Base-by-base conservation (phyloP, 2,888 invertebrate genomes). In the Thalpophila matura region DNA sequence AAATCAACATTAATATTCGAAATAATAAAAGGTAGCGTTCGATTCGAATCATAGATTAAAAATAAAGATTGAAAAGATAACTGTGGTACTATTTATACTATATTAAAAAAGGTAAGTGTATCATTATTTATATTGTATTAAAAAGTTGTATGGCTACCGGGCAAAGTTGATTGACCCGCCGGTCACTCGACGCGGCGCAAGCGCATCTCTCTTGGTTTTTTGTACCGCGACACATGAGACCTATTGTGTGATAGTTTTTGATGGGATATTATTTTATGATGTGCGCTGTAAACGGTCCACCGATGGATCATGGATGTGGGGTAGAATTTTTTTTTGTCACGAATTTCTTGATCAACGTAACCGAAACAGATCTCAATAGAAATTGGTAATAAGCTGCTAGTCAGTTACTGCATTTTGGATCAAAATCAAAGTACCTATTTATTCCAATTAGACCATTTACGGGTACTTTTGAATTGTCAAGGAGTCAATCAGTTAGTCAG, bases 111-210 rank as follows among this genome's bases (percentile, higher is more conserved):
- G 81, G 80, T 84, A 86, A 80, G 82, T 77, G 62, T 80, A 79
- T 78, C 82, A 87, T 87, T 87, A 87, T 87, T 85, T 86, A 87
- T 86, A 84, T 84, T 86, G 86, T 86, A 87, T 89, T 86, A 88
- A 86, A 87, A 85, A 84, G 83, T 84, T 77, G 83, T 84, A 83
- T 75, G 60, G 90, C 91, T 89, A 91, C 91, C 85, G 90, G 85
- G 80, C 85, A 83, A 82, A 86, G 91, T 84, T 90, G 85, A 89
- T 80, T 89, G 90, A 91, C 88, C 91, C 81, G 74, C 73, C 86
- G 84, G 86, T 80, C 85, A 74, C 73, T 80, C 66, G 57, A 33
- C 61, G 68, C 65, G 66, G 77, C 83, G 81, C 81, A 62, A 50
- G 83, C 85, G 86, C 83, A 85, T 86, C 83, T 80, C 73, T 70